Percentiles rank a stretch among this genome's conserved stretches.
Conservation (phyloP, 2,797 vertebrate genomes). For the Poecilia wingei region DNA sequence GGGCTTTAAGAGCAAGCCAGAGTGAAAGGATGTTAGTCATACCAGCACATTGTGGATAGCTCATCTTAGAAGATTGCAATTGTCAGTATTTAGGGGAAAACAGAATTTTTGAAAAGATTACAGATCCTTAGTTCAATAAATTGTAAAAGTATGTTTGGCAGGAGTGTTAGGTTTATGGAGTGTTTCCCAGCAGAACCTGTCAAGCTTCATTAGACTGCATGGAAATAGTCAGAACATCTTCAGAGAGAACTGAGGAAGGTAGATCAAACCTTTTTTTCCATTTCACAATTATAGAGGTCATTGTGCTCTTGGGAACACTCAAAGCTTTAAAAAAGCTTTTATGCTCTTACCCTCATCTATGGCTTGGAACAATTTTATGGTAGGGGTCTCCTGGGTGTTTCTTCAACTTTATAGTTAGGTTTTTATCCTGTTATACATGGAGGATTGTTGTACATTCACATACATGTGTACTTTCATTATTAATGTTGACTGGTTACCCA, state of each 20-base stretch:
- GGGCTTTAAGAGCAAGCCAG: background rate
- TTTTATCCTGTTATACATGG: background rate
- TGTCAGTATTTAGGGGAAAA: background rate
- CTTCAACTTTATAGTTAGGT: background rate
- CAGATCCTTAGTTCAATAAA: background rate
- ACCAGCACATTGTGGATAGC: background rate
- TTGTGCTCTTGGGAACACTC: conserved; percentile 8
- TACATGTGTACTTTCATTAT: background rate
- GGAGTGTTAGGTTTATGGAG: background rate
- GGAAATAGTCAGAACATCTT: background rate
- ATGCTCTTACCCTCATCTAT: conserved; percentile 1
- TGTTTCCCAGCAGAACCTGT: conserved; percentile 1
- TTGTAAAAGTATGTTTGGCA: background rate
- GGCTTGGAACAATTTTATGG: background rate
- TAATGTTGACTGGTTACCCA: background rate
- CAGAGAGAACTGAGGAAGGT: conserved; percentile 1
- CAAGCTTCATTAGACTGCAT: conserved; percentile 7
- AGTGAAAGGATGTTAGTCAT: background rate
- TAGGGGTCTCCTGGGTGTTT: conserved; percentile 6
- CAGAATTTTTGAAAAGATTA: background rate
- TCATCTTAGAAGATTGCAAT: background rate
- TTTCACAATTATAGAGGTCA: conserved; percentile 7
- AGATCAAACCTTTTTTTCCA: conserved; percentile 10
- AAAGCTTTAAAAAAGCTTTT: conserved; percentile 17
- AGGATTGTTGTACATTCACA: background rate